Evolutionary conservation across 2,113 vertebrate species (phyloP).

Genomic region (Saguinus midas): DNA sequence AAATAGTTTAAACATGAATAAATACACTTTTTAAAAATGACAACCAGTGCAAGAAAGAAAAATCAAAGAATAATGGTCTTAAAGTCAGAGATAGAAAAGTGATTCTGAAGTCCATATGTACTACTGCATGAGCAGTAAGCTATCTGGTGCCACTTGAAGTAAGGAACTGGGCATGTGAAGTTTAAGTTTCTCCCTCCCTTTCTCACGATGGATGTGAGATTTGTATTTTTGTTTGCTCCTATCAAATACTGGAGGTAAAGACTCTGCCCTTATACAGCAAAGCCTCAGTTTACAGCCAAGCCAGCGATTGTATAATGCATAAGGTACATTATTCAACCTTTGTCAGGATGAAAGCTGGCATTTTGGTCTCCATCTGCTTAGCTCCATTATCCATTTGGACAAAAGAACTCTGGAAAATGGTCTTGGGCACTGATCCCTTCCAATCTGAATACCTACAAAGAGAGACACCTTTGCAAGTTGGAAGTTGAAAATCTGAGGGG

Average conservation of each 20-base stretch:
- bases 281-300: neutral
- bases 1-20: neutral
- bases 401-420: neutral
- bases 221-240: neutral
- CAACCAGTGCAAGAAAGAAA: neutral
- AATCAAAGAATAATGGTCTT: neutral
- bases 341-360: neutral
- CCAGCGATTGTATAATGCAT: neutral
- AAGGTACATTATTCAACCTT: neutral
- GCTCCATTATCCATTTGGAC: neutral
- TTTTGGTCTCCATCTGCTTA: neutral
- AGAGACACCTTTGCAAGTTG: neutral
- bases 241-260: neutral
- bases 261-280: neutral
- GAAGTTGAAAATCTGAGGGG: neutral
- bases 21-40: neutral
- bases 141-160: neutral
- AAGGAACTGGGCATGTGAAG: accelerated
- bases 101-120: neutral
- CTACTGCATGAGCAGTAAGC: neutral
- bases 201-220: neutral
- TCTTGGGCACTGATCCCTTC: neutral
- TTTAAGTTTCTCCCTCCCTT: neutral
- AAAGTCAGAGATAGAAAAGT: neutral
- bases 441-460: neutral